Base-by-base conservation (phyloP, 1,140 invertebrate species). In the Drosophila jambulina region DNA sequence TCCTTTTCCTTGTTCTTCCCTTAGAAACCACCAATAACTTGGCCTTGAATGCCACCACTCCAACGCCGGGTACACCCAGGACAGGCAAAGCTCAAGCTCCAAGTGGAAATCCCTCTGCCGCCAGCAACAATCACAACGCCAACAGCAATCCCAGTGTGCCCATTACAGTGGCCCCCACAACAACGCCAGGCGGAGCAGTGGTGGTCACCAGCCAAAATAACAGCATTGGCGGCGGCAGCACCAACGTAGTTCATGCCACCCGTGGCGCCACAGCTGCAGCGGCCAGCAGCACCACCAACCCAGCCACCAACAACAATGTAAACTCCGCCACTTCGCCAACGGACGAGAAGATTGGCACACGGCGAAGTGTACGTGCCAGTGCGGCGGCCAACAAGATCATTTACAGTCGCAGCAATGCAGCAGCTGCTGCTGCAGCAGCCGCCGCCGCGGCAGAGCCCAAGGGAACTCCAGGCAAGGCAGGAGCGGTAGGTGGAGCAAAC, bases 361-460 rank as follows among this genome's bases (percentile, higher is more conserved):
- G 91, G 19, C 69, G 91, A 9, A 92, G 91, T 27, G 91, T 92
- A 2, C 62, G 91, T 0, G 91, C 91, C 4, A 92, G 86, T 19
- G 91, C 91, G 4, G 91, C 91, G 2, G 86, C 91, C n/a, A 92
- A 92, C 23, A 92, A 93, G 58, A 91, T 91, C 27, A 91, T 92
- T 6, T 91, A 93, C 15, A 80, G 81, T 57, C 79, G 86, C 3
- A 80, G 88, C 32, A 90, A 77, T 68, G 77, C 79, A 36, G 78
- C 77, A 12, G 82, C 82, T 8, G 82, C 85, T n/a, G 78, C 84
- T 12, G 75, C 74, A 21, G 80, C 70, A n/a, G 83, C 77, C n/a
- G 82, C 77, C 8, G 69, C 67, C 0, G 86, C 77, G 10, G 80
- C 78, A 7, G 79, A 79, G 23, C 64, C 76, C 1, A 92, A 92